Evolutionary conservation across 2,113 vertebrate genomes (phyloP), one percentile per base, ranked within the genome.

Genomic region (Stegastes partitus): DNA sequence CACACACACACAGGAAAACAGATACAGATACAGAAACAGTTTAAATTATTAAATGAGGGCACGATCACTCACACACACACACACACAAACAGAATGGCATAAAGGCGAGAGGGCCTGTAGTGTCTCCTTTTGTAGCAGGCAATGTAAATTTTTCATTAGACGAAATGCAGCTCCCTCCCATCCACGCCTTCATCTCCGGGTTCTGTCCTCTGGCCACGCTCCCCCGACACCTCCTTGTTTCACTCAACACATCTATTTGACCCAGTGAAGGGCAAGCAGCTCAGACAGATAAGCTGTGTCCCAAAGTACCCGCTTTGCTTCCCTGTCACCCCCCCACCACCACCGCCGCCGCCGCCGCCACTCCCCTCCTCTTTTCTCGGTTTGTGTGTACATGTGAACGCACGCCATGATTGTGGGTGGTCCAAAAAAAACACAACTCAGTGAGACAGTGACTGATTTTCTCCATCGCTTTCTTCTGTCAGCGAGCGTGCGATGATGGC

Each of bases 61-160:
- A 79, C 62, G 77, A 39, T 44, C 16, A 63, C 26, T 45, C 18
- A 37, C 55, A 76, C 61, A 37, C 37, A 45, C 39, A 64, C 2
- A 81, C 19, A 37, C 49, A 69, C 21, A 53, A 21, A 53, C 5
- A 75, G 8, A 65, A 71, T 37, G 11, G 50, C 39, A 58, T 18
- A 55, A 80, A 57, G 63, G 42, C 11, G 3, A 50, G 39, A 71
- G 12, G 37, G 42, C 55, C 58, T 28, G 59, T 68, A 37, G 55
- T 44, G 19, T 26, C 58, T 84, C 39, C 64, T 72, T 77, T 85
- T 68, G 82, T 63, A 34, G 58, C 23, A 55, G 50, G 57, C 3
- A 8, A 44, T 63, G 70, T 92, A 65, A 74, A 92, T 91, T 76
- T 90, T 93, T 90, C 26, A 92, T 84, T 80, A 84, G 72, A 82